A percentile compares a stretch with the other conserved stretches of the same genome.
phyloP scores from a whole-genome alignment of 1,140 invertebrate species.

The Tetramorium alpestre region DNA sequence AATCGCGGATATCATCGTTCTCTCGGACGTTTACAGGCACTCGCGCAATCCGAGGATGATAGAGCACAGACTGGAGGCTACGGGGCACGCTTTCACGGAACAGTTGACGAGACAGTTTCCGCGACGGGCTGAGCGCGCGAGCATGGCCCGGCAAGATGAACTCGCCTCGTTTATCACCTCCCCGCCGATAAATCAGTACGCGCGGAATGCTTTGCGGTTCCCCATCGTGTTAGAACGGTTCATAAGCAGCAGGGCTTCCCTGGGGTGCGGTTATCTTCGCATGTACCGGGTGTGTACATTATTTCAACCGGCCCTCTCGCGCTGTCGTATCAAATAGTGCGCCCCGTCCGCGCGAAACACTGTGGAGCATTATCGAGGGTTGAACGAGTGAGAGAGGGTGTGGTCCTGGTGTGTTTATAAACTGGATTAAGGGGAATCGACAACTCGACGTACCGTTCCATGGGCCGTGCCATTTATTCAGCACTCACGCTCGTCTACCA shows the following conservation, averaged over 20 bases:
- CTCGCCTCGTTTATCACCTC: constrained; percentile 82
- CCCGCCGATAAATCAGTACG: constrained; percentile 83
- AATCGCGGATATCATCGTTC: background rate
- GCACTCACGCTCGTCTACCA: background rate
- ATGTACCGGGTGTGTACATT: constrained; percentile 84
- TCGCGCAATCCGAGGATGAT: constrained; percentile 19
- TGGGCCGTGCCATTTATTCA: constrained; percentile 47
- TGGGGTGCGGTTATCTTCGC: constrained; percentile 84
- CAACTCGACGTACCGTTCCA: constrained; percentile 53
- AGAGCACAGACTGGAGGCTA: background rate
- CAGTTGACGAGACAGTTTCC: constrained; percentile 37
- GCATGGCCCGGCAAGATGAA: constrained; percentile 76
- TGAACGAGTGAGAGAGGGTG: constrained; percentile 74
- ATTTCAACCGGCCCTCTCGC: constrained; percentile 75
- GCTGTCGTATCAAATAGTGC: constrained; percentile 77
- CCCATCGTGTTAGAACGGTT: constrained; percentile 84
- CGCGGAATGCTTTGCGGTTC: constrained; percentile 83
- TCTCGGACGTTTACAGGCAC: background rate
- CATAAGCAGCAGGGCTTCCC: constrained; percentile 81
- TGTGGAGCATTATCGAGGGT: constrained; percentile 57
- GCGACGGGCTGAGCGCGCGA: constrained; percentile 14
- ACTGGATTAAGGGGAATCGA: constrained; percentile 81
- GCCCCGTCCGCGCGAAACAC: constrained; percentile 59
- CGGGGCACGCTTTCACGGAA: constrained; percentile 26
- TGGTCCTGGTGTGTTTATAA: constrained; percentile 81